Evolutionary conservation across 2,113 vertebrate species (phyloP), one percentile per base, ranked within the genome.

Genomic region (Cynocephalus volans): DNA sequence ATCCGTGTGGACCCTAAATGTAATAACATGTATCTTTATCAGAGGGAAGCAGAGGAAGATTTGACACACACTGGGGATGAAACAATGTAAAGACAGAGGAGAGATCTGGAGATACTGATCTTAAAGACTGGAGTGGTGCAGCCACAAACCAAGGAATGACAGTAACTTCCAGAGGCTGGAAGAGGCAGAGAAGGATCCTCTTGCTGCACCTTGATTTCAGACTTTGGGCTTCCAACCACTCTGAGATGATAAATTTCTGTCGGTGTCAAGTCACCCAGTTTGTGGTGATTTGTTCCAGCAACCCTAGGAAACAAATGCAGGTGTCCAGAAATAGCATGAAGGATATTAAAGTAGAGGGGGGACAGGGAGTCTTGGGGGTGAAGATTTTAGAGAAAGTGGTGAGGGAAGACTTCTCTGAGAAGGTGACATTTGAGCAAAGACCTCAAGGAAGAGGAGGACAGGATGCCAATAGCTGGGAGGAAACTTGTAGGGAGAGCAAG

Each of bases 101-200:
- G 54, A 60, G 12, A 15, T 41, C 5, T 54, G 72, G 21, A 48
- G 48, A 41, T 17, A 6, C 28, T 12, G 1, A 14, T 79, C 4
- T 64, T 58, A 5, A 70, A 86, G 14, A 28, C 1, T 0, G 5
- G 18, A 23, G 33, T 5, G 8, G 11, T 0, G 9, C 0, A 1
- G 19, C 26, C 56, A 73, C 52, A 41, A 21, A 17, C 52, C 3
- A 18, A 48, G 41, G 31, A 56, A 5, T 0, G 0, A 12, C 33
- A 15, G 33, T 12, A 28, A 15, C 33, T 36, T 3, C 52, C 10
- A 52, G 60, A 11, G 60, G 24, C 21, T 24, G 17, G 21, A 26
- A 17, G 13, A 58, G 23, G 23, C 1, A 28, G 10, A 11, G 7
- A 79, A 14, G 26, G 23, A 23, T 2, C 2, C 9, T 60, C 48